Base-by-base conservation (phyloP, 2,797 vertebrate species). In the Hydrocynus forskahlii region DNA sequence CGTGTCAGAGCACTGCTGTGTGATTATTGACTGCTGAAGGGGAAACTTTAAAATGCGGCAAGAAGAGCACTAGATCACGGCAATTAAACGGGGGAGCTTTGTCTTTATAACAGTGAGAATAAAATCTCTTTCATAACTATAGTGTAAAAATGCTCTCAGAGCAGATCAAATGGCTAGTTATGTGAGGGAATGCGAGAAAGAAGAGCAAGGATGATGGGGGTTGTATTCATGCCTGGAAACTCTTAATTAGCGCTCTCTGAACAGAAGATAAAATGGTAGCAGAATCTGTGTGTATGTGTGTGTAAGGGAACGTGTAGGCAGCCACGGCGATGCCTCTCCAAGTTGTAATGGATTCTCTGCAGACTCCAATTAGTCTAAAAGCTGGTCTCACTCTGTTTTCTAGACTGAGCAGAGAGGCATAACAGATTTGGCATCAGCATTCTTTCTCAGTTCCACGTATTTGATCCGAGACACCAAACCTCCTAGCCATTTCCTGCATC, bases 401-500 rank as follows among this genome's bases (percentile, higher is more conserved):
- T 75, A 81, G 84, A 69, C 80, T 14, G 62, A 57, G 60, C 59
- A 43, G 59, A 85, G 85, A 88, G 88, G 89, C 38, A 86, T 89
- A 92, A 92, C 91, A 50, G 91, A 91, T 93, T 92, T 91, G 88
- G 88, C 79, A 86, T 91, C 88, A 88, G 82, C 71, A 52, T 84
- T 90, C 88, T 90, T 87, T 86, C 59, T 72, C 50, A 10, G 17
- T 25, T 75, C 73, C 29, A 88, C 78, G 78, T 88, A 85, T 91
- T 91, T 93, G 84, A 89, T 73, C 81, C 81, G 4, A 63, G 35
- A 52, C 23, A 17, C 68, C 21, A 62, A 70, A 62, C 38, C 16
- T 59, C 67, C 68, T 78, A 60, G 59, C 50, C 60, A 68, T 50
- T 43, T 69, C 54, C 63, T 17, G 48, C 48, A 57, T 6, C 54